Evolutionary conservation across 2,888 invertebrate genomes (phyloP), one percentile per base, ranked within the genome.

Genomic region (Helobdella robusta): DNA sequence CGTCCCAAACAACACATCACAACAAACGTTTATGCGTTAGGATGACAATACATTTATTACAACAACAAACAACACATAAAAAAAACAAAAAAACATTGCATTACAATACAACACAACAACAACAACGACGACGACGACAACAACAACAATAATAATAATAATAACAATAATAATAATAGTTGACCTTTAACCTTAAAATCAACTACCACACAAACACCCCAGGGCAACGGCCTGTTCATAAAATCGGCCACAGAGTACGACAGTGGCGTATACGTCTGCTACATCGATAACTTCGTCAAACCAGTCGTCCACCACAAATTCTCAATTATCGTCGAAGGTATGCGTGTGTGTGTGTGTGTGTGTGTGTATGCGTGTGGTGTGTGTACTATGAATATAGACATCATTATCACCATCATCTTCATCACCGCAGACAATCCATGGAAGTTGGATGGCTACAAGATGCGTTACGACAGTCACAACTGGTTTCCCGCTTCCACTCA

Each of bases 231-330:
- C 18, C 66, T 72, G 34, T 54, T 59, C 20, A 59, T 72, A 18
- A 46, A 67, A 20, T 25, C 40, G 15, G 67, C 68, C 11, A 66
- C 65, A 2, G 68, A 68, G 56, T 56, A 62, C 25, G 72, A 72
- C 66, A 70, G 69, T 28, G 72, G 72, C 15, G 68, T 70, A 35
- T 72, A 72, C 58, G 68, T 70, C 15, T 72, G 72, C 59, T 70
- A 72, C 65, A 63, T 72, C 44, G 72, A 72, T 64, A 72, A 72
- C 68, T 72, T 71, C 59, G 72, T 72, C 1, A 69, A 71, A 36
- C 72, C 72, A 5, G 69, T 72, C 50, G 69, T 72, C 28, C 69
- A 70, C 46, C 70, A 71, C 67, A 68, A 68, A 62, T 72, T 72
- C 64, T 68, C 66, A 35, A 46, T 72, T n/a, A 66, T 67, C 25